A percentile compares a stretch with the other conserved stretches of the same genome.
Evolutionary conservation across 2,113 vertebrate genomes (phyloP).

Genomic region (Scomber scombrus): DNA sequence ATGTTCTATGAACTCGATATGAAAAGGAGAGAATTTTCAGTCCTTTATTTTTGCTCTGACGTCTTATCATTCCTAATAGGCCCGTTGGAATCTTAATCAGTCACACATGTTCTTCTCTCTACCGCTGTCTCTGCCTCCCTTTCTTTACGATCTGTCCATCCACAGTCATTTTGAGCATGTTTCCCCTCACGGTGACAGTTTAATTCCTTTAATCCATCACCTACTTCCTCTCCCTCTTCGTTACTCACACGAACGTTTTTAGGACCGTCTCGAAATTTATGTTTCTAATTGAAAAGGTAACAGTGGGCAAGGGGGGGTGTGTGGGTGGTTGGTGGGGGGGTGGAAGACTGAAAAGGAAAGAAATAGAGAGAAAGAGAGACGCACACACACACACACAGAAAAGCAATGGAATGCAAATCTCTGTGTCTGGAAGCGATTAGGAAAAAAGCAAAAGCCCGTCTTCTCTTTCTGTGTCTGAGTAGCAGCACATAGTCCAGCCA

Average conservation of each 20-base stretch:
- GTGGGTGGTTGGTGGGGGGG: background rate
- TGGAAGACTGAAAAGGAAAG: background rate
- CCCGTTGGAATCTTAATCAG: constrained; percentile 64
- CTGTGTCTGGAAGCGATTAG: constrained; percentile 80
- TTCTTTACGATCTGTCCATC: constrained; percentile 48
- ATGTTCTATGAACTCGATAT: background rate
- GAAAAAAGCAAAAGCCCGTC: constrained; percentile 68
- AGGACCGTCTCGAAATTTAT: constrained; percentile 54
- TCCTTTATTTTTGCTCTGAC: constrained; percentile 7
- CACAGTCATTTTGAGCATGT: constrained; percentile 12
- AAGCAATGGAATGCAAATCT: constrained; percentile 72
- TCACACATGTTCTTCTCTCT: constrained; percentile 59
- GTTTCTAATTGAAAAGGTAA: constrained; percentile 70
- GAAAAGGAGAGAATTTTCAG: constrained; percentile 5
- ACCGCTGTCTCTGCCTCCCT: constrained; percentile 20
- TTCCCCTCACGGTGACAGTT: constrained; percentile 68
- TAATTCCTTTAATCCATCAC: constrained; percentile 76
- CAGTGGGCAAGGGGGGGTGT: background rate
- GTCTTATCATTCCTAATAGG: constrained; percentile 51
- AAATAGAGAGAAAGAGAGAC: constrained; percentile 13
- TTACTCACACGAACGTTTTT: constrained; percentile 21
- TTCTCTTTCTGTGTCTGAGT: constrained; percentile 68
- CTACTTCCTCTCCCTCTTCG: constrained; percentile 53
- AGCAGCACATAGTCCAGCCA: constrained; percentile 39
- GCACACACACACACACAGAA: background rate